Base-by-base conservation (phyloP, 2,113 vertebrate genomes). In the Pycnonotus jocosus region DNA sequence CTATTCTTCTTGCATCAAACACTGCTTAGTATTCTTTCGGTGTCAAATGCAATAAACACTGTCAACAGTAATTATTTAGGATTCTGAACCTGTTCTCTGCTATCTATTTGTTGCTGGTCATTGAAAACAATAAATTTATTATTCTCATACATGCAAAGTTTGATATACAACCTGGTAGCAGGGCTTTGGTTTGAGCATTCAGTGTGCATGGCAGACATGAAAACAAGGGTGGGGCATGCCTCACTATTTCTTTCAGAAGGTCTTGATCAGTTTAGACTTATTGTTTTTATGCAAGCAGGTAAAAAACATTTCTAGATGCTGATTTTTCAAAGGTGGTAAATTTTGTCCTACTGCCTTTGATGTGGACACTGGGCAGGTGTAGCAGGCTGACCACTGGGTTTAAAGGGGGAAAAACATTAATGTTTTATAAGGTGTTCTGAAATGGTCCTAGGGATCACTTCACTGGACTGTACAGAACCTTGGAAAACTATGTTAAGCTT, bases 31-130 rank as follows among this genome's bases (percentile, higher is more conserved):
- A 60, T 70, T 88, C 65, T 95, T 90, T 78, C 2, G 3, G 38
- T 66, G 22, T 77, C 54, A 68, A 44, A 86, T 33, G 33, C 61
- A 85, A 24, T 68, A 95, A 93, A 77, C 14, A 24, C 31, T 66
- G 66, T 86, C 70, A 93, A 35, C 35, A 73, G 33, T 76, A 92
- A 74, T 69, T 92, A 86, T 58, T 80, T 88, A 92, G 72, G 23
- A 84, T 74, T 90, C 81, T 88, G 62, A 80, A 81, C 64, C 51
- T 72, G 37, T 66, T 93, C 48, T 78, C n/a, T 57, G 17, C 58
- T 77, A 48, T 73, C 58, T 87, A 5, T 28, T 77, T 94, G 23
- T 90, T 84, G 13, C 37, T 92, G 23, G 73, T 91, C 30, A 76
- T 54, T 90, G 74, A 68, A 95, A 92, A 84, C 15, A 81, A 54